These are phyloP conservation scores for Cyclopterus lumpus DNA, from an alignment of 2,797 vertebrate genomes.

Conservation along the genomic window DNA sequence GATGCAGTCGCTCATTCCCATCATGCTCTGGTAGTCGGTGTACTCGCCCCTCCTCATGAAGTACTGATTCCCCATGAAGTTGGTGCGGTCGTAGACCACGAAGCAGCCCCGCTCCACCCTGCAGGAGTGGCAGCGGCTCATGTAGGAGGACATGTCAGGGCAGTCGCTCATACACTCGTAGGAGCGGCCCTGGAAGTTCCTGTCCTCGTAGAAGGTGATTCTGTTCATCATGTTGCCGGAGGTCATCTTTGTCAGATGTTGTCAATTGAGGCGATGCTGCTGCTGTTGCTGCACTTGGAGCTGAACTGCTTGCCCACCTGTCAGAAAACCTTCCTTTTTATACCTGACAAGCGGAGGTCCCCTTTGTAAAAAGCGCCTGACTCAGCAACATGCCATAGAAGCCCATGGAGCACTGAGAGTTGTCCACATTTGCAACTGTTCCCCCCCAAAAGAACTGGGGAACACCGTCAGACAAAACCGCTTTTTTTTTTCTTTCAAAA, in stretches of 20 bases:
- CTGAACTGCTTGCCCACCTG: conserved; percentile 58
- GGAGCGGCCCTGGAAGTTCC: conserved; percentile 61
- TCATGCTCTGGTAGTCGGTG: conserved; percentile 59
- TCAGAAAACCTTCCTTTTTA: conserved; percentile 52
- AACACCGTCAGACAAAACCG: conserved; percentile 45
- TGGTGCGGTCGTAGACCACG: conserved; percentile 64
- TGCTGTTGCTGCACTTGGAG: conserved; percentile 46
- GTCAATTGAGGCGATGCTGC: conserved; percentile 3
- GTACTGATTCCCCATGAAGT: conserved; percentile 71
- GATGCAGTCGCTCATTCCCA: conserved; percentile 53
- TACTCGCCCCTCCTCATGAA: conserved; percentile 66
- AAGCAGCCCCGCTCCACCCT: conserved; percentile 66
- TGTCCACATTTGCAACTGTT: conserved; percentile 38
- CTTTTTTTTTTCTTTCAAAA: conserved; percentile 33
- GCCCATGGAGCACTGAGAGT: conserved; percentile 33
- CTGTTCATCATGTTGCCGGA: conserved; percentile 54
- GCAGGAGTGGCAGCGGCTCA: conserved; percentile 64
- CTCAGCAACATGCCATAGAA: conserved; percentile 56
- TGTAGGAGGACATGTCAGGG: conserved; percentile 62
- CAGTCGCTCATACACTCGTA: conserved; percentile 61
- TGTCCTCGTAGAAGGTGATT: conserved; percentile 63
- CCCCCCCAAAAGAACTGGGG: conserved; percentile 41
- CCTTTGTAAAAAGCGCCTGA: conserved; percentile 61
- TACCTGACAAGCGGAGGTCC: conserved; percentile 44
- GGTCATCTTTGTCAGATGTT: conserved; percentile 46